Evolutionary conservation across 2,888 invertebrate species (phyloP), one percentile per base, ranked within the genome.

Genomic region (Chaetoderma sp.): DNA sequence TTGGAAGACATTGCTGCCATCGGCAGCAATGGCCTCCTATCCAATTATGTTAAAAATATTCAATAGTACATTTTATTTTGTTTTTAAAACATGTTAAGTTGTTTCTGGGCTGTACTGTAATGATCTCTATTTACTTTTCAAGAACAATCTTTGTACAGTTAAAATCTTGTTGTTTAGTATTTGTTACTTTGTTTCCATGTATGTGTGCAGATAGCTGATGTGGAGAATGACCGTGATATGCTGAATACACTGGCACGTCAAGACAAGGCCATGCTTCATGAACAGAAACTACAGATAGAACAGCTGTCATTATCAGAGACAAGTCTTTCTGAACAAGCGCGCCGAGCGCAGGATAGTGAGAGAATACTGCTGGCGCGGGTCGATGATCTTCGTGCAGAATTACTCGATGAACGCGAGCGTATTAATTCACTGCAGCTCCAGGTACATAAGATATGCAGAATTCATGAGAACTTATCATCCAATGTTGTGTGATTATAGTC

Each of bases 221-320:
- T 84, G 47, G 84, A 84, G 62, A 45, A 68, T 10, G 84, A 84
- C 68, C 62, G 83, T 56, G 82, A 83, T 49, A 78, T 81, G 42
- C 76, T 84, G 0, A 81, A 83, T 74, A 80, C 81, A 56, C 80
- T 82, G 36, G 77, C 82, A 5, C 71, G 83, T 25, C 76, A 76
- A 42, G 83, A 84, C 71, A 84, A 83, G 71, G 74, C 71, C 58
- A 74, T 73, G 60, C 83, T 84, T 30, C 84, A 84, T 63, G 82
- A 83, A 56, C 80, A 82, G 59, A 81, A 80, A 67, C 78, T 83
- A n/a, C 72, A 73, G 36, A 62, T 82, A 3, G 67, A 80, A 13
- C 81, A 83, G 56, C 70, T 80, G 21, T 77, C 78, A 69, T 73
- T 83, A 16, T 65, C 76, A 4, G 81, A 83, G 61, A 76, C 77